Conservation (phyloP, 1,140 invertebrate genomes). For the Heterodera schachtii region DNA sequence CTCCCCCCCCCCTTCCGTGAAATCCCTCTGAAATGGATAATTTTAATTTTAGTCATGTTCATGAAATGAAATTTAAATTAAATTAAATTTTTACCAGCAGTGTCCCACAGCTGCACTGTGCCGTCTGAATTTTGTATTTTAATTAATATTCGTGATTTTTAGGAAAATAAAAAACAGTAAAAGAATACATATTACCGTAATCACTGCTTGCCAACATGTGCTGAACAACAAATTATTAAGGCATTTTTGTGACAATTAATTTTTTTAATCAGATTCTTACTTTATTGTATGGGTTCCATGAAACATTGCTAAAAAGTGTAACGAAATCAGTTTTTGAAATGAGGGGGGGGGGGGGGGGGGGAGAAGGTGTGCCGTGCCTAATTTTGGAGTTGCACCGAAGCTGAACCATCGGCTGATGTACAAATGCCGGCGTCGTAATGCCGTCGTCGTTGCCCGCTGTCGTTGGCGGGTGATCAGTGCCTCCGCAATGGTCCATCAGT, state of each 20-base stretch:
- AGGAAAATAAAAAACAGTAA: neutral
- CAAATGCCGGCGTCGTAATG: neutral
- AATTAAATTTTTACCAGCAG: conserved; percentile 68
- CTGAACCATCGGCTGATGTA: conserved; percentile 88
- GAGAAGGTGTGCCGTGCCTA: conserved; percentile 59
- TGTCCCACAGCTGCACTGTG: conserved; percentile 90
- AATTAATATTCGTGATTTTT: neutral
- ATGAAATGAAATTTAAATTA: no score
- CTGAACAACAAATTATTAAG: neutral
- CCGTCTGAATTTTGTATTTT: neutral
- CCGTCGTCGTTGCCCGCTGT: conserved; percentile 50
- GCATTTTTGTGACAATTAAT: no score
- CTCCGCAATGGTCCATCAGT: conserved; percentile 76
- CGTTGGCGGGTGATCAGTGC: conserved; percentile 70
- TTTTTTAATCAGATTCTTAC: conserved; percentile 39
- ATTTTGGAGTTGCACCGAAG: conserved; percentile 93
- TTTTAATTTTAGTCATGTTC: no score
- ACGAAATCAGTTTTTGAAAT: neutral
- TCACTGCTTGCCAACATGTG: conserved; percentile 27
- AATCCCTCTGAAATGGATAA: no score
- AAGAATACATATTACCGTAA: conserved; percentile 6
- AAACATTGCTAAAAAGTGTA: conserved; percentile 76
- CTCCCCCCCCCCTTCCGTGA: no score
- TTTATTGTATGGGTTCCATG: conserved; percentile 91
- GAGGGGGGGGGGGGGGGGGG: conserved; percentile 3